Base-by-base conservation (phyloP, 2,113 vertebrate genomes). In the Syngnathus scovelli region DNA sequence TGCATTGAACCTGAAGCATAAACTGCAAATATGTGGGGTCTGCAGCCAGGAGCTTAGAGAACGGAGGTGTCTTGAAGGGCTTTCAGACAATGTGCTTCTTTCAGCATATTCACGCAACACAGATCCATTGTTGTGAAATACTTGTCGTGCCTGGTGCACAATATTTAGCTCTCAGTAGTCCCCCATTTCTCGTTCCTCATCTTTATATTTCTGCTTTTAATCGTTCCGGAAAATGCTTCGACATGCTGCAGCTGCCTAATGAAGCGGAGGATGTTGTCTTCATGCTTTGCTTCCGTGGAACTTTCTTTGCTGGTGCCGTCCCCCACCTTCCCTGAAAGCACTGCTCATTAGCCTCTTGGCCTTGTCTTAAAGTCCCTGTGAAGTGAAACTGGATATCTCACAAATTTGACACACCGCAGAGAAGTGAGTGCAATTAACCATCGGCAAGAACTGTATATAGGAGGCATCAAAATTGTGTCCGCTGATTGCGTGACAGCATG, bases 331-430 rank as follows among this genome's bases (percentile, higher is more conserved):
- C 46, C 33, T 56, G 48, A 16, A 85, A 82, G 78, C 86, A 51
- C 73, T 74, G 81, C 88, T 91, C 89, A 90, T 90, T 90, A 91
- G 86, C 86, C 88, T 79, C 81, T 66, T 85, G 82, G 87, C 78
- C 89, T 67, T 70, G 72, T 85, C 79, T 81, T 83, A 86, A 84
- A 90, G 46, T 48, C 15, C 46, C 15, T 48, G 46, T 48, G 15
- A 48, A 48, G 46, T 16, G 5, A 48, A 48, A 18, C 15, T 48
- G 1, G 18, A 48, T 16, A 16, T 41, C 39, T 41, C 10, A 10
- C 18, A 48, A 48, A 48, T 48, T 48, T 48, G 46, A 48, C 46
- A 48, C 46, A 1, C 13, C 46, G 15, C 3, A 48, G 46, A 18
- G 46, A 15, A 48, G 1, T 27, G 27, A 2, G 27, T 27, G 43